Conservation (phyloP, 2,797 vertebrate species). For the Gymnoscopelus braueri region DNA sequence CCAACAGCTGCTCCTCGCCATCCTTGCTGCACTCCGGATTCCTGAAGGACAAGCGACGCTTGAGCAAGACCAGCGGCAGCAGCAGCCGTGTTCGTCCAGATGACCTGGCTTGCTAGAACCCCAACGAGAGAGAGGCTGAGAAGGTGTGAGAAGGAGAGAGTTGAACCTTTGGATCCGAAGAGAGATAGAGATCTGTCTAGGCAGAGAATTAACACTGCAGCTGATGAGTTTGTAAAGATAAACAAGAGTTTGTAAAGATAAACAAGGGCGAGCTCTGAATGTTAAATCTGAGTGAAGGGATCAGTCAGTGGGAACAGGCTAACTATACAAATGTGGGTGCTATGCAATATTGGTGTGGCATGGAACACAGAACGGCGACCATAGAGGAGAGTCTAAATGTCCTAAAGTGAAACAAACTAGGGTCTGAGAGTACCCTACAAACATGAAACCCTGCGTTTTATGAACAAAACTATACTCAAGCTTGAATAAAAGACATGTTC, state of each 20-base stretch:
- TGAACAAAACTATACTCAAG: constrained; percentile 17
- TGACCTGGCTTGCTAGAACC: constrained; percentile 88
- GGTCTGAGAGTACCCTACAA: constrained; percentile 22
- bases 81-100: constrained; percentile 90
- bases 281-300: constrained; percentile 1
- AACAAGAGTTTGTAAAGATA: neutral
- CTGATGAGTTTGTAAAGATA: neutral
- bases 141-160: neutral
- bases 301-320: constrained; percentile 2
- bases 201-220: neutral
- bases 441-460: constrained; percentile 22
- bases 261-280: constrained; percentile 4
- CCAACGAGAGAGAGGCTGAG: neutral
- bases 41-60: constrained; percentile 85
- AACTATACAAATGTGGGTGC: constrained; percentile 20
- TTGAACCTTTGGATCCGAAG: constrained; percentile 21
- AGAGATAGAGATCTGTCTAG: constrained; percentile 6
- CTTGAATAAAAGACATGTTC: constrained; percentile 34
- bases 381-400: constrained; percentile 7
- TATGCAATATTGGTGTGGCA: neutral
- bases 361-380: constrained; percentile 2
- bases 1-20: constrained; percentile 71
- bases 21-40: constrained; percentile 72
- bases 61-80: constrained; percentile 89
- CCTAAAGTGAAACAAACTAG: constrained; percentile 11